These are phyloP conservation scores for Rutilus rutilus DNA, from an alignment of 2,113 vertebrate species.

Conservation along the genomic window DNA sequence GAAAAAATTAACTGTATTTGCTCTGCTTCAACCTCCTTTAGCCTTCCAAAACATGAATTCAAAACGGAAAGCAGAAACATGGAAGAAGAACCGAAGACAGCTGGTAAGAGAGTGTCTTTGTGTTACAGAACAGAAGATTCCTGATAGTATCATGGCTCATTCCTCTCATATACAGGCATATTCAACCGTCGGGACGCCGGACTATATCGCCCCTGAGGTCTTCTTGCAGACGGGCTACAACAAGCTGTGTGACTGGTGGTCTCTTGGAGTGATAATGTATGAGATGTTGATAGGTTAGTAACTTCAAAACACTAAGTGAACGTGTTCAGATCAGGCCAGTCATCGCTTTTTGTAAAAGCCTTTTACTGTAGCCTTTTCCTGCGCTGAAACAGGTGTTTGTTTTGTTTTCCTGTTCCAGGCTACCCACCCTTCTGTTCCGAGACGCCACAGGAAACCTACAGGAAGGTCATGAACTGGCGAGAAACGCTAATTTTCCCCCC, in stretches of 20 bases:
- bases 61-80: constrained; percentile 98
- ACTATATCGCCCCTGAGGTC: constrained; percentile 97
- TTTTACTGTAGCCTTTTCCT: constrained; percentile 22
- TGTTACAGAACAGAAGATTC: not conserved
- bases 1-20: not conserved
- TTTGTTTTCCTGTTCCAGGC: constrained; percentile 73
- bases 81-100: constrained; percentile 98
- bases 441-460: constrained; percentile 96
- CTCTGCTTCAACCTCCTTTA: constrained; percentile 56
- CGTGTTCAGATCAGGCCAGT: not conserved
- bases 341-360: constrained; percentile 13
- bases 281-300: constrained; percentile 95
- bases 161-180: constrained; percentile 81
- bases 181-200: constrained; percentile 95
- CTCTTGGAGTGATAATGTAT: constrained; percentile 97
- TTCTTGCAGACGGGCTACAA: constrained; percentile 98
- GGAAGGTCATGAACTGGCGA: constrained; percentile 99
- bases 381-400: constrained; percentile 13
- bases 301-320: not conserved
- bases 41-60: constrained; percentile 99
- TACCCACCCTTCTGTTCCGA: constrained; percentile 99
- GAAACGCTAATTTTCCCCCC: constrained; percentile 96
- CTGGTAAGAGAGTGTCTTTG: constrained; percentile 78
- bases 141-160: not conserved
- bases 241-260: constrained; percentile 98